These are phyloP conservation scores for Drosophila fuyamai DNA, from an alignment of 1,140 invertebrate genomes.

Conservation along the genomic window DNA sequence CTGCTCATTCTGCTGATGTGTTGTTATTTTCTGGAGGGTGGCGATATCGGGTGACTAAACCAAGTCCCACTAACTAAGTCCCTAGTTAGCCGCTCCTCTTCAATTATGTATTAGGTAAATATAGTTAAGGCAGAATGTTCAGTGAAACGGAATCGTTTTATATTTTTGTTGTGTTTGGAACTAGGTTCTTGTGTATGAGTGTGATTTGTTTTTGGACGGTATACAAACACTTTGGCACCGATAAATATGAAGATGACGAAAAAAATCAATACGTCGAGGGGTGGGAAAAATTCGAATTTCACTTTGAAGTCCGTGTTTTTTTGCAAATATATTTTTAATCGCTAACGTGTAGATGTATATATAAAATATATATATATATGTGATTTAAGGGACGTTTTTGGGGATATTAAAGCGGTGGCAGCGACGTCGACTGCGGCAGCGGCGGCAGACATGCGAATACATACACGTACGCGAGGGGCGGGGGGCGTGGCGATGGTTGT, in stretches of 20 bases:
- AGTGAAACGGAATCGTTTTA: conserved; percentile 73
- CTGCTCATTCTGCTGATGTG: conserved; percentile 61
- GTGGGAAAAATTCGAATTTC: conserved; percentile 30
- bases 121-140: conserved; percentile 71
- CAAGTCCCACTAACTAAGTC: conserved; percentile 8
- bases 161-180: conserved; percentile 34
- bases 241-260: conserved; percentile 43
- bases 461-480: conserved; percentile 41
- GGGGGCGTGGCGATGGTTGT: conserved; percentile 6
- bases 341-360: conserved; percentile 28
- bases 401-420: conserved; percentile 7
- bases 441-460: conserved; percentile 59
- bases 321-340: conserved; percentile 64
- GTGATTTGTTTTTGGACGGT: conserved; percentile 66
- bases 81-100: conserved; percentile 29
- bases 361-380: conserved; percentile 43
- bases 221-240: conserved; percentile 74
- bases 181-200: conserved; percentile 39
- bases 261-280: conserved; percentile 35
- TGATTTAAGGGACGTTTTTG: conserved; percentile 38
- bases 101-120: conserved; percentile 53
- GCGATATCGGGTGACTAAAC: conserved; percentile 2
- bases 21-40: conserved; percentile 20
- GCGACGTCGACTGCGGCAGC: conserved; percentile 33
- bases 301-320: conserved; percentile 51